Conservation (phyloP, 2,888 invertebrate genomes). For the Noctua fimbriata region DNA sequence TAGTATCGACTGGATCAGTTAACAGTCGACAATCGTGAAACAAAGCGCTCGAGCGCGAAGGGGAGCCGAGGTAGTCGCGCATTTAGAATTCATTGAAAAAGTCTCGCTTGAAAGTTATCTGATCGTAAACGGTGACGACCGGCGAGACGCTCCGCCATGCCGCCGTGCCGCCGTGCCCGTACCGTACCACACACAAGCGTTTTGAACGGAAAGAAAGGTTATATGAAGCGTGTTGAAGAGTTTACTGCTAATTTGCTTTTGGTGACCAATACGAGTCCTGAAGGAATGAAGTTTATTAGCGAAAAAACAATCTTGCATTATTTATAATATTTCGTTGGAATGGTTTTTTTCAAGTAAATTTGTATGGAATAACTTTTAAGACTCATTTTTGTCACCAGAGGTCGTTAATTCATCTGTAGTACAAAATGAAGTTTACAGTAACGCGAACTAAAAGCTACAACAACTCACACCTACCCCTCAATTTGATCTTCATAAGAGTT, state of each 20-base stretch:
- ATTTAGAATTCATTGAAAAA: slow-evolving; percentile 91
- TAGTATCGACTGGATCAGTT: slow-evolving; percentile 76
- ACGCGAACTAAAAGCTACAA: not conserved
- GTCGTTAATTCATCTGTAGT: not conserved
- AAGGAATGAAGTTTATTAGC: not conserved
- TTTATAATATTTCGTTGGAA: not conserved
- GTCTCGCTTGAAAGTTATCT: slow-evolving; percentile 87
- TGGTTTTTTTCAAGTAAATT: not conserved
- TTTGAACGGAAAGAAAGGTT: not conserved
- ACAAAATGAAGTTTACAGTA: not conserved
- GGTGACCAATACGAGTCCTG: not conserved
- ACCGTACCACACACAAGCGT: slow-evolving; percentile 49
- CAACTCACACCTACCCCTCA: not conserved
- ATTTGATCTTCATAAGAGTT: not conserved
- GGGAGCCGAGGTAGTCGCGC: slow-evolving; percentile 68
- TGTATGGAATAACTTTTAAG: not conserved
- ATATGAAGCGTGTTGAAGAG: not conserved
- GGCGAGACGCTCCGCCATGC: slow-evolving; percentile 44
- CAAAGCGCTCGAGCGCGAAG: slow-evolving; percentile 59
- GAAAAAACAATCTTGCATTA: not conserved
- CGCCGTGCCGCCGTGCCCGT: not conserved
- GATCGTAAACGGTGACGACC: slow-evolving; percentile 83
- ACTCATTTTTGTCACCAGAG: not conserved
- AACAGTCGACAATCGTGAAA: slow-evolving; percentile 67
- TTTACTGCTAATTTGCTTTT: not conserved